Evolutionary conservation across 1,140 invertebrate genomes (phyloP).

Genomic region (Ceratoteleas bidentatus): DNA sequence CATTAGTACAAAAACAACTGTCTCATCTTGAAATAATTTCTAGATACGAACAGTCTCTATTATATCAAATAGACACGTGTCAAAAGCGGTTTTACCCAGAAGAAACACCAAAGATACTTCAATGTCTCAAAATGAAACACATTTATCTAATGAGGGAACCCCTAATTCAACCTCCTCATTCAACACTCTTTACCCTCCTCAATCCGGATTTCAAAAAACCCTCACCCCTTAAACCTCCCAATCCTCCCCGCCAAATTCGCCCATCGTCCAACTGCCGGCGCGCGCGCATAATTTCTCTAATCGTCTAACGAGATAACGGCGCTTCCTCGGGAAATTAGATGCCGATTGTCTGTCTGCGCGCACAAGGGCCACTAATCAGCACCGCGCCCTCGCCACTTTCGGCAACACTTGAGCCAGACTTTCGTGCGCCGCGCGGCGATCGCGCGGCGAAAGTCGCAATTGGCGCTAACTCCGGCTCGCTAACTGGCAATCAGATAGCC

Average conservation of each 20-base stretch:
- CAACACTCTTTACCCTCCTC: no score
- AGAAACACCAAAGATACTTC: no score
- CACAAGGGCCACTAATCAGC: conserved; percentile 69
- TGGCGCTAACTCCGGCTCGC: conserved; percentile 75
- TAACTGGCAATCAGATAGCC: no score
- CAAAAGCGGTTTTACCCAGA: no score
- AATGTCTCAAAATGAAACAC: no score
- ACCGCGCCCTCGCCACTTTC: conserved; percentile 50
- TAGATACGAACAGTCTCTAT: no score
- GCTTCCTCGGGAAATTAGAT: conserved; percentile 66
- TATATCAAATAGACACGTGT: no score
- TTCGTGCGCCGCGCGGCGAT: conserved; percentile 39
- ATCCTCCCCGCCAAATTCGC: not conserved
- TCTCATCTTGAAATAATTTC: no score
- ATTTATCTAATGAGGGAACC: no score
- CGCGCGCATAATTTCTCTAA: conserved; percentile 16
- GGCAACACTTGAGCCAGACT: conserved; percentile 63
- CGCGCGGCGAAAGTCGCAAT: conserved; percentile 70
- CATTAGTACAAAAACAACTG: no score
- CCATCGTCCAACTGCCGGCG: not conserved
- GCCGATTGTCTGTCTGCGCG: conserved; percentile 65
- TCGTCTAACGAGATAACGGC: conserved; percentile 17
- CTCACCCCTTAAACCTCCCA: not conserved
- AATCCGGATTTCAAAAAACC: not conserved
- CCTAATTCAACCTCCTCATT: no score